Evolutionary conservation across 2,797 vertebrate genomes (phyloP).

Genomic region (Brotula barbata): DNA sequence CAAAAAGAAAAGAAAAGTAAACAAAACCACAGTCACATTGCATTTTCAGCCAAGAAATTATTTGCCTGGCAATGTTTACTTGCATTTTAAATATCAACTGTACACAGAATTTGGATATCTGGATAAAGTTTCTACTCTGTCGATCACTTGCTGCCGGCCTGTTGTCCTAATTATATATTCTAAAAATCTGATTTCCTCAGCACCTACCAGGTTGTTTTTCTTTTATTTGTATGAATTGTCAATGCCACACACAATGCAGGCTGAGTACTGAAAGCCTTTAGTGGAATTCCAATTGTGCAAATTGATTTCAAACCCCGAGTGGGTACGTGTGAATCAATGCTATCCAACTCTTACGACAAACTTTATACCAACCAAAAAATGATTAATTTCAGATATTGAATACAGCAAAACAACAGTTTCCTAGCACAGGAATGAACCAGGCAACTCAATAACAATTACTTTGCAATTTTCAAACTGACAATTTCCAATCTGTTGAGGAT

Average conservation of each 20-base stretch:
- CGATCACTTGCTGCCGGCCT: background rate
- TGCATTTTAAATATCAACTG: slow-evolving; percentile 27
- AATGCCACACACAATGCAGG: slow-evolving; percentile 4
- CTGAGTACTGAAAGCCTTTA: slow-evolving; percentile 2
- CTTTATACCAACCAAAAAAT: slow-evolving; percentile 22
- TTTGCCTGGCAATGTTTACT: background rate
- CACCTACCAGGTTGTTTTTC: slow-evolving; percentile 23
- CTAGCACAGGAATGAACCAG: slow-evolving; percentile 26
- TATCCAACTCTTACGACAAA: slow-evolving; percentile 29
- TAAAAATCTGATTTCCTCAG: slow-evolving; percentile 3
- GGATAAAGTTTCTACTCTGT: background rate
- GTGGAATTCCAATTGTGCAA: slow-evolving; percentile 15
- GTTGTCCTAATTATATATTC: slow-evolving; percentile 15
- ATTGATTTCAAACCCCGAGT: slow-evolving; percentile 31
- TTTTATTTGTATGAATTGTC: slow-evolving; percentile 6
- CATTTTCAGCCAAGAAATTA: slow-evolving; percentile 8
- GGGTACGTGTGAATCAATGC: slow-evolving; percentile 36
- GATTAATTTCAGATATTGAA: slow-evolving; percentile 21
- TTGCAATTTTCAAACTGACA: slow-evolving; percentile 59
- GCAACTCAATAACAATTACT: slow-evolving; percentile 46
- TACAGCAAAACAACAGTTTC: slow-evolving; percentile 24
- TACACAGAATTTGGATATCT: background rate
- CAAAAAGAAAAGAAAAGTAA: slow-evolving; percentile 1
- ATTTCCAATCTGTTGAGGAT: slow-evolving; percentile 65
- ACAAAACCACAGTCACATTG: background rate